Percentiles rank a stretch among this genome's conserved stretches.
These are phyloP conservation scores for Elgaria multicarinata DNA, from an alignment of 2,113 vertebrate species.

Conservation along the genomic window DNA sequence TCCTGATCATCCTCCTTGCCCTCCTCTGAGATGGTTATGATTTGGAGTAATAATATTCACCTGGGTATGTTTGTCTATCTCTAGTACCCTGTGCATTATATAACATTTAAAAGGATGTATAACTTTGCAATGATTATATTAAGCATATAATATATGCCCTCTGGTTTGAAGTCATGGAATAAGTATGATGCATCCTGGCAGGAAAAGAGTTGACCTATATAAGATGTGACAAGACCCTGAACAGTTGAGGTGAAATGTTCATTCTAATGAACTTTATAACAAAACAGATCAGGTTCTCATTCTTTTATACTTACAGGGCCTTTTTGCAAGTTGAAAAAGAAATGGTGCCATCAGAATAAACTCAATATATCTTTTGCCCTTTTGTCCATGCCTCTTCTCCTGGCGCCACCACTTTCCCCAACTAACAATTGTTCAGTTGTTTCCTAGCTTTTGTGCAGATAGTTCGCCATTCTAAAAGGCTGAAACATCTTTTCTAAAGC, in stretches of 20 bases:
- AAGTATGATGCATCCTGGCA: slow-evolving; percentile 41
- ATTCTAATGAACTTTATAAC: background rate
- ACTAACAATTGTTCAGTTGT: too few species aligned
- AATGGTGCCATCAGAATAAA: slow-evolving; percentile 9
- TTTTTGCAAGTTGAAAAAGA: slow-evolving; percentile 5
- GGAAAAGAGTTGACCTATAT: slow-evolving; percentile 33
- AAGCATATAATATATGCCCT: background rate
- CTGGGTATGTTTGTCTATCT: too few species aligned
- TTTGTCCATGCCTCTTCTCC: too few species aligned
- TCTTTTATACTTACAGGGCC: background rate
- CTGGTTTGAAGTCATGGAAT: background rate
- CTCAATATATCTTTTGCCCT: rapidly evolving
- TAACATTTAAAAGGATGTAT: background rate
- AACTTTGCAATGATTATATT: slow-evolving; percentile 6
- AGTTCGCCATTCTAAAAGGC: too few species aligned
- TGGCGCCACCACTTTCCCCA: too few species aligned
- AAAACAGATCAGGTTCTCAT: background rate
- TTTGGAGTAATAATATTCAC: too few species aligned
- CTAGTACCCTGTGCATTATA: background rate
- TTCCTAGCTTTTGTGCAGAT: too few species aligned
- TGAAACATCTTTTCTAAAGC: too few species aligned
- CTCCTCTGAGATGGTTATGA: too few species aligned
- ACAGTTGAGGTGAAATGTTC: background rate
- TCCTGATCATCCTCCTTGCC: too few species aligned
- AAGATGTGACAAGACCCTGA: slow-evolving; percentile 43